Evolutionary conservation across 2,113 vertebrate genomes (phyloP), one percentile per base, ranked within the genome.

Genomic region (Oplegnathus fasciatus): DNA sequence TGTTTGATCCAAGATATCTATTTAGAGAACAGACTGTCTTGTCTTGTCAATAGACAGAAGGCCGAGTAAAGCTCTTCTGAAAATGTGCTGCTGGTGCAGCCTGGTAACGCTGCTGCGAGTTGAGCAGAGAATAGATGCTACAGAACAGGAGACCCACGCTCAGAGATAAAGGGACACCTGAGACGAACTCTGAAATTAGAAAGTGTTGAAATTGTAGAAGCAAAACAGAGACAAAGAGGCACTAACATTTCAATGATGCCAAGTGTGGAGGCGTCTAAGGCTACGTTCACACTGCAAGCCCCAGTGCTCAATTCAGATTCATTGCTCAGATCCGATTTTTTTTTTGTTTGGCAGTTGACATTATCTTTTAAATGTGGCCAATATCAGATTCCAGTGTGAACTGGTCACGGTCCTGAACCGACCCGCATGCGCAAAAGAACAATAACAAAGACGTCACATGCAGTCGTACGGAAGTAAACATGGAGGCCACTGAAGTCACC

Each of bases 1-100:
- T 8, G 13, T 87, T 85, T 73, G 40, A 78, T 84, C 70, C 62
- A 72, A 81, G 52, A 71, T 71, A 77, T 84, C 69, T 75, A 75
- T 86, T 87, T 90, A 55, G 67, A 82, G 76, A 86, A 40, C 69
- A 69, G 66, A 54, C 72, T 70, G 80, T 75, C 74, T 84, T 22
- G 34, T 85, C 71, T 68, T 50, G 58, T 90, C 68, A 82, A 66
- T 57, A 82, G 48, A 92, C 73, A 82, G 52, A 78, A 80, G 84
- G 61, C 76, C 32, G n/a, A 86, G 66, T 20, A 52, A 77, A 69
- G 69, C 54, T 58, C 20, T 9, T 69, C 50, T 76, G 58, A 82
- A 71, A 81, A 70, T 54, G 57, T 24, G n/a, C 81, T 26, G 64
- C 66, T n/a, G 18, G 24, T 46, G 34, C 50, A 70, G 76, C 57